Base-by-base conservation (phyloP, 2,888 invertebrate genomes). In the Dasypogon diadema region DNA sequence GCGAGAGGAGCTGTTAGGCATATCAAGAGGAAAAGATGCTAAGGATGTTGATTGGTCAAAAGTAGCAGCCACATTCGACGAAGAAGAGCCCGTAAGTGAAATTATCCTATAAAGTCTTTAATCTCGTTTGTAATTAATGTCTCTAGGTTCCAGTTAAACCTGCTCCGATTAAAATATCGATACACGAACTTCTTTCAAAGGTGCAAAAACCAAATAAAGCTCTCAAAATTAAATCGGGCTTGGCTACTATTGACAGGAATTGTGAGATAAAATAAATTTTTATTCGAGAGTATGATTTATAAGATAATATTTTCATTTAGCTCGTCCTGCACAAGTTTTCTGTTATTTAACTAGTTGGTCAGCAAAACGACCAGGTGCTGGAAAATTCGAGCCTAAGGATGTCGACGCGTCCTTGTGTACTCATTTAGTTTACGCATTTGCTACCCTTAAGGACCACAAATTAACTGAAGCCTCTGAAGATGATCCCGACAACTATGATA, bases 271-370 rank as follows among this genome's bases (percentile, higher is more conserved):
- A 30, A 30, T 5, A 5, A 30, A 30, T 5, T 30, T 30, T 30
- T 30, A 8, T 30, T 30, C 4, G 3, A 30, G 3, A 30, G 30
- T 30, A 8, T 8, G 8, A 30, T 5, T 30, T 30, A 5, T n/a
- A 58, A 26, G 12, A 58, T 34, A 51, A 3, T 68, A 54, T 22
- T 55, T 68, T 77, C 81, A 84, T 84, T 1, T 86, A 96, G 96
- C 90, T 80, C 92, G 95, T 51, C 92, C 93, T 63, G 92, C 95
- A 0, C 94, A 95, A 87, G 92, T 96, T 2, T 92, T 98, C 82
- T 99, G 99, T 86, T 98, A 98, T 86, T 90, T 97, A 84, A 98
- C 98, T 1, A 98, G 95, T 81, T 99, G 98, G 98, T 96, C 98
- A 0, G 92, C 94, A 77, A 97, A 97, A 85, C 90, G 98, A 73